Conservation (phyloP, 2,113 vertebrate species). For the Climacteris rufus region DNA sequence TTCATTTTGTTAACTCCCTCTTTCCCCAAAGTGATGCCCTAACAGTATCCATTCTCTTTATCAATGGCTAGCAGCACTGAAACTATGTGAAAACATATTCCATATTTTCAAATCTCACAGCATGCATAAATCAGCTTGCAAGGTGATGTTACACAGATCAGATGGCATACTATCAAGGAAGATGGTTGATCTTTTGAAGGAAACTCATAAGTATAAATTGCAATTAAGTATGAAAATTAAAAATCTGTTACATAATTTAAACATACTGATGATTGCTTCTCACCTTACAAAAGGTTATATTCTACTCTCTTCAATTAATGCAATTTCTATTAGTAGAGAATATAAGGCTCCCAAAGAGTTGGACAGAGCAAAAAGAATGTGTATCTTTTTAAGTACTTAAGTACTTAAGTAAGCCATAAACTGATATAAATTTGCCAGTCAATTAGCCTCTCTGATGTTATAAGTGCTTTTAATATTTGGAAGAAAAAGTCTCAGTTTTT, state of each 20-base stretch:
- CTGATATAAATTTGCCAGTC: slow-evolving; percentile 21
- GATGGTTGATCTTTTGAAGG: background rate
- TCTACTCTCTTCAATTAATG: background rate
- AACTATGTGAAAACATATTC: background rate
- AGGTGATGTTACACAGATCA: background rate
- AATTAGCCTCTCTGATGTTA: background rate
- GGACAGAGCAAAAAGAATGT: background rate
- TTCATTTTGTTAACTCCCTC: background rate
- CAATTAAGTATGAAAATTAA: background rate
- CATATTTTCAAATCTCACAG: background rate
- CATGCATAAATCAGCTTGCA: background rate
- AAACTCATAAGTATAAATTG: background rate
- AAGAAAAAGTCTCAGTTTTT: background rate
- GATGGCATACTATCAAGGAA: background rate
- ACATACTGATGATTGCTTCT: background rate
- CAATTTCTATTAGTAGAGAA: background rate
- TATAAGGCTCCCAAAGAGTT: background rate
- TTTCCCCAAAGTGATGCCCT: background rate
- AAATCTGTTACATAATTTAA: background rate
- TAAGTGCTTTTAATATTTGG: slow-evolving; percentile 5
- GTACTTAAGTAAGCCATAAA: slow-evolving; percentile 14
- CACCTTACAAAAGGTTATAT: background rate
- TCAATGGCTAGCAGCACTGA: background rate
- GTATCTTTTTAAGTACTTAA: slow-evolving; percentile 10
- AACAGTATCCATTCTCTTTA: background rate